Evolutionary conservation across 2,888 invertebrate genomes (phyloP).

Genomic region (Emesis castigata): DNA sequence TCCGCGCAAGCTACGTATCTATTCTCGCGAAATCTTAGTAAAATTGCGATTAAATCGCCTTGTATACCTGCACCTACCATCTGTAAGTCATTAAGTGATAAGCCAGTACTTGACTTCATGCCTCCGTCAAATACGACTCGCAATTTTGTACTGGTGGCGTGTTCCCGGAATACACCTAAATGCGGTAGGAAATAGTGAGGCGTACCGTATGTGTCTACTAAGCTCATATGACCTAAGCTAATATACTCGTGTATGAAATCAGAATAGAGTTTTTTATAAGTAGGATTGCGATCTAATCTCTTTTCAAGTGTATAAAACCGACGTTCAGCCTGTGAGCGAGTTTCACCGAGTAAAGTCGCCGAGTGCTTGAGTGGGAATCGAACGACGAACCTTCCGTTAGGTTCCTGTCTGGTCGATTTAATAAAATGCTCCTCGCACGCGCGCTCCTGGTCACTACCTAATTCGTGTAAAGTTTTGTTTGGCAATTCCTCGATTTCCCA

Average conservation of each 20-base stretch:
- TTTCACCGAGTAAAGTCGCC: background rate
- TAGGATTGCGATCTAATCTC: background rate
- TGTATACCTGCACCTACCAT: background rate
- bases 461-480: too few relatives aligned
- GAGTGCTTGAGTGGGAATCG: background rate
- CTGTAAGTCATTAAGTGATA: background rate
- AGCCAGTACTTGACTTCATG: background rate
- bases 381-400: background rate
- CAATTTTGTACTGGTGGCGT: background rate
- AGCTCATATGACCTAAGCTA: background rate
- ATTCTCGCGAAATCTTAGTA: too few relatives aligned
- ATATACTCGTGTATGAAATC: background rate
- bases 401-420: background rate
- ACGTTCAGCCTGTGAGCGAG: background rate
- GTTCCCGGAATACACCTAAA: constrained; percentile 22
- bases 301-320: background rate
- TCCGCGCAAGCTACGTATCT: too few relatives aligned
- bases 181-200: constrained; percentile 53
- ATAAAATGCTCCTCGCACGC: background rate
- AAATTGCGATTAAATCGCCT: background rate
- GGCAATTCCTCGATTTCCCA: too few relatives aligned
- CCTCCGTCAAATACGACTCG: background rate
- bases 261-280: background rate
- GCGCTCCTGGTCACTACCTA: background rate
- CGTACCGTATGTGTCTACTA: background rate